phyloP scores from a whole-genome alignment of 1,140 invertebrate species.

The Drosophila rhopaloa region DNA sequence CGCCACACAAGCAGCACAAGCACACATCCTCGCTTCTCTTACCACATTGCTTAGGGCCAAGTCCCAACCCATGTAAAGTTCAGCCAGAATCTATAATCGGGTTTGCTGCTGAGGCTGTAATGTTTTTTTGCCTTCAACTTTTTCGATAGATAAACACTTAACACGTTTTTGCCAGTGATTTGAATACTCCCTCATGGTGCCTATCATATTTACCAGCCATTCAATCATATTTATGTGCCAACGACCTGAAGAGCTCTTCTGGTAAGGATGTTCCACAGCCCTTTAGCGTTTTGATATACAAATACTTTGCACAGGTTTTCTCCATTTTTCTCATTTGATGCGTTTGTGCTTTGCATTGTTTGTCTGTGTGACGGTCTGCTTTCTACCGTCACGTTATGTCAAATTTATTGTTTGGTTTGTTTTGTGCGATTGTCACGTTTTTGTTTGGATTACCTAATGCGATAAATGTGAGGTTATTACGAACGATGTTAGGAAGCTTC shows the following conservation, averaged over 20 bases:
- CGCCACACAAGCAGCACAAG: slow-evolving; percentile 33
- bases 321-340: slow-evolving; percentile 45
- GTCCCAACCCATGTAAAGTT: slow-evolving; percentile 8
- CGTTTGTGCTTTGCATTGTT: slow-evolving; percentile 36
- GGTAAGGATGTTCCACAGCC: slow-evolving; percentile 13
- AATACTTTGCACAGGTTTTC: slow-evolving; percentile 56
- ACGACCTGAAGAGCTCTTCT: neutral
- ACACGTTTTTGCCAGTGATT: slow-evolving; percentile 73
- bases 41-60: slow-evolving; percentile 22
- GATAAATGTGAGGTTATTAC: slow-evolving; percentile 5
- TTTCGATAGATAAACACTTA: slow-evolving; percentile 79
- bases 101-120: neutral
- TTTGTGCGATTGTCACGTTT: slow-evolving; percentile 74
- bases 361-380: slow-evolving; percentile 27
- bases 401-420: slow-evolving; percentile 64
- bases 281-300: slow-evolving; percentile 64
- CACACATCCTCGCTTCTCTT: slow-evolving; percentile 17
- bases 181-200: slow-evolving; percentile 38
- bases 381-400: slow-evolving; percentile 56
- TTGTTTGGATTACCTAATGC: slow-evolving; percentile 61
- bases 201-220: slow-evolving; percentile 46
- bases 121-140: slow-evolving; percentile 47
- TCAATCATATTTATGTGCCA: slow-evolving; percentile 57
- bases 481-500: neutral
- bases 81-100: slow-evolving; percentile 12